Evolutionary conservation across 2,888 invertebrate genomes (phyloP), one percentile per base, ranked within the genome.

Genomic region (Drosophila dives): DNA sequence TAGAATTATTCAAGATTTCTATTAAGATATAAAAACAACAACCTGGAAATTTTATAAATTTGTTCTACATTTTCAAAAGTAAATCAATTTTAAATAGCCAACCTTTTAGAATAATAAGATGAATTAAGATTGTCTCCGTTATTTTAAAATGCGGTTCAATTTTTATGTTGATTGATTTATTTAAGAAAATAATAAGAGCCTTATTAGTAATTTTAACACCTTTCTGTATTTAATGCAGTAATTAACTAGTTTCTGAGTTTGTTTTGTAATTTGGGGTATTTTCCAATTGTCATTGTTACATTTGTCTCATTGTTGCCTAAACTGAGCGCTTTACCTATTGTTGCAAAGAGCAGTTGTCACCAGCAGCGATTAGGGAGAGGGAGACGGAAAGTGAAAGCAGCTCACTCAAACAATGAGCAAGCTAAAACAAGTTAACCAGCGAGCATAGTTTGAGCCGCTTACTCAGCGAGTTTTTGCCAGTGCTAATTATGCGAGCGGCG

Each of bases 261-360:
- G 59, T 51, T 26, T 36, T 66, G 26, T 40, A 45, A 5, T 58
- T 48, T 53, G 38, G 15, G 26, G 68, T 67, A 64, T 69, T 71
- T 84, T 49, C 23, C 49, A 68, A 65, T 49, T 67, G 72, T 77
- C 83, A 73, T 79, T 60, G 70, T 34, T 36, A 29, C 42, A 10
- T 69, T 33, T 55, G 29, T 15, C 29, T 26, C 33, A 17, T 60
- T 51, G 54, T 67, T 65, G 70, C 38, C 51, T 68, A 55, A 65
- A 69, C 66, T 59, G 70, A 75, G 71, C 69, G 64, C 54, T 63
- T 70, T 65, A 50, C 64, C 63, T 69, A 63, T 50, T 61, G 60
- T 65, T 63, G 64, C 65, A 68, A 59, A 71, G 72, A 55, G 65
- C 65, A 64, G 67, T 66, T 68, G 53, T 26, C 36, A 70, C 53